A percentile compares a stretch with the other conserved stretches of the same genome.
Conservation (phyloP, 2,113 vertebrate species). For the Oncorhynchus tshawytscha region DNA sequence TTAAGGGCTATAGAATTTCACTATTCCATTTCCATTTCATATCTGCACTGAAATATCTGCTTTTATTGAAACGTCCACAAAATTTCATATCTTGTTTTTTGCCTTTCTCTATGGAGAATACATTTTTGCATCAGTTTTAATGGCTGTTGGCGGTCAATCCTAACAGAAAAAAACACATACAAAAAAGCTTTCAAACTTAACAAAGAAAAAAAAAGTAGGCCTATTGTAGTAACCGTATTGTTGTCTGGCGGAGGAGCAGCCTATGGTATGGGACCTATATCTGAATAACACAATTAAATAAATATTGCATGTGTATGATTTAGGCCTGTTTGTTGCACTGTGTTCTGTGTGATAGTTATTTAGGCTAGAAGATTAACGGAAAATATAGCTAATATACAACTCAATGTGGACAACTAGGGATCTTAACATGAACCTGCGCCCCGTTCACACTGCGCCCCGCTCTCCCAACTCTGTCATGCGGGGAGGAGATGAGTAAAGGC, state of each 20-base stretch:
- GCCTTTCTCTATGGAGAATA: background rate
- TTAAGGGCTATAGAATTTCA: background rate
- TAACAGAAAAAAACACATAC: background rate
- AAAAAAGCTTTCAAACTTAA: background rate
- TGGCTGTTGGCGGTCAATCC: background rate
- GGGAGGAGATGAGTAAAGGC: constrained; percentile 20
- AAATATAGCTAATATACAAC: too few relatives aligned
- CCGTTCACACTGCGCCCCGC: background rate
- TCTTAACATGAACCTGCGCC: too few relatives aligned
- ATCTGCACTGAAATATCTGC: too few relatives aligned
- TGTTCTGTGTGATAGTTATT: too few relatives aligned
- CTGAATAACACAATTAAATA: too few relatives aligned
- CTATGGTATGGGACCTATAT: background rate
- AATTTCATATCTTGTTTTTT: background rate
- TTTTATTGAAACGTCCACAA: background rate
- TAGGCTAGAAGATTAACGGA: too few relatives aligned
- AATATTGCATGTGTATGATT: too few relatives aligned
- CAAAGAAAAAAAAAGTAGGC: background rate
- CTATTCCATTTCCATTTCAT: background rate
- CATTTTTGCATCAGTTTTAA: background rate
- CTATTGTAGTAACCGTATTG: background rate
- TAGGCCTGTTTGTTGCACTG: too few relatives aligned
- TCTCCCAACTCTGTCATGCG: background rate
- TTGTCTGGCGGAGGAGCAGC: background rate
- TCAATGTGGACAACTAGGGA: too few relatives aligned